Base-by-base conservation (phyloP, 2,888 invertebrate species). In the Sarcophaga subvicina region DNA sequence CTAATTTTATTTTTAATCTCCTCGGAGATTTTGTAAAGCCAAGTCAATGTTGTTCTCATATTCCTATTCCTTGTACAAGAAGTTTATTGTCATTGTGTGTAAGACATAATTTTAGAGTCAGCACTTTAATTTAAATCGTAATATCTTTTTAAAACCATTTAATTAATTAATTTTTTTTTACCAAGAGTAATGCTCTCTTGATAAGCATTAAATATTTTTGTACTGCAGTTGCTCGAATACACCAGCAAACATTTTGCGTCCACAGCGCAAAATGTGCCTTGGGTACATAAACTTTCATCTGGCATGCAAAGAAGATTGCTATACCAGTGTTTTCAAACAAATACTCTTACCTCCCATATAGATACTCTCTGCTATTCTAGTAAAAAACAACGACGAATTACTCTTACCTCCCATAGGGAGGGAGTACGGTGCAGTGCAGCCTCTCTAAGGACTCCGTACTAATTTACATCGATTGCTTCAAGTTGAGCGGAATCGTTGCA, bases 121-220 rank as follows among this genome's bases (percentile, higher is more conserved):
- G 60, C 27, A 67, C n/a, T 59, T 79, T 83, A 79, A 69, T 75
- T 83, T 59, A 27, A 80, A 22, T 47, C 12, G 45, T 72, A 47
- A 80, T 72, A 54, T 69, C 37, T 69, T 85, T 85, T 62, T 54
- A 80, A 54, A 77, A 69, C 77, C 77, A 78, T 81, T 85, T 78
- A 80, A 72, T 66, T 67, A 85, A 77, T 77, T 71, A 72, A 77
- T 77, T 75, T 70, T 66, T 60, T 63, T 20, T 10, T 25, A 67
- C 49, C 37, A 62, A 70, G 49, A 69, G 27, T 70, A 75, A 62
- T 81, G 47, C 60, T 63, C 6, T 63, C 10, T 60, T 54, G 60
- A 54, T 47, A 83, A 79, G 54, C 73, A 81, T 73, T 73, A 66
- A 67, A 77, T 66, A 14, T 54, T 71, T 20, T 37, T 59, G 22